Evolutionary conservation across 37 sponge, comb jelly and placozoan species (phyloP).

Genomic region (Lycopodina hypogea): DNA sequence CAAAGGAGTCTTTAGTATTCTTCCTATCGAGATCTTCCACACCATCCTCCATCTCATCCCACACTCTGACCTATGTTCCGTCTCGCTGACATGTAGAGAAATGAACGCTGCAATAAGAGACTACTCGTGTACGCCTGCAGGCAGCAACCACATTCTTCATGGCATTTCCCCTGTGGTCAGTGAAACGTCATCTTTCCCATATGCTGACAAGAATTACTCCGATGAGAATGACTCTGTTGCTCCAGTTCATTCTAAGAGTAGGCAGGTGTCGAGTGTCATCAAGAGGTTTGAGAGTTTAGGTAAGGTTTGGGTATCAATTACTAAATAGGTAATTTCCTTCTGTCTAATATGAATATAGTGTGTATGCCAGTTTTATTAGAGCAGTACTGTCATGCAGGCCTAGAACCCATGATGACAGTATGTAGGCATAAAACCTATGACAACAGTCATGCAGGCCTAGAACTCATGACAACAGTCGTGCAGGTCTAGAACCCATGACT

Average conservation of each 20-base stretch:
- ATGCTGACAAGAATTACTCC: not conserved
- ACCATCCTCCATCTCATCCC: slow-evolving; percentile 24
- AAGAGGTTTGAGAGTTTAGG: slow-evolving; percentile 10
- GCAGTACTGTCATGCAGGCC: too few species aligned
- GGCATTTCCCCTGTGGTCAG: not conserved
- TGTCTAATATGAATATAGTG: too few species aligned
- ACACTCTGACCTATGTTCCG: not conserved
- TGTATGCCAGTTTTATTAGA: too few species aligned
- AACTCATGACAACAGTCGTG: too few species aligned
- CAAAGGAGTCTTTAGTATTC: slow-evolving; percentile 13
- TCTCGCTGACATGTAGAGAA: slow-evolving; percentile 17
- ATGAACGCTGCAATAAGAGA: slow-evolving; percentile 7
- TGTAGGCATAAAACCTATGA: too few species aligned
- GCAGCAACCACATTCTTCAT: slow-evolving; percentile 19
- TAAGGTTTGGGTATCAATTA: not conserved
- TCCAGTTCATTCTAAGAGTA: not conserved
- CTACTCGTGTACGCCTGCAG: slow-evolving; percentile 14
- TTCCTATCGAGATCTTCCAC: slow-evolving; percentile 45
- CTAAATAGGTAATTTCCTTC: not conserved
- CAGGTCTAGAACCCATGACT: too few species aligned
- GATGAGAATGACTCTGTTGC: not conserved
- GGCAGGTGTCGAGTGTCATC: not conserved
- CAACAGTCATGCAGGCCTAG: too few species aligned
- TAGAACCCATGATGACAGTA: too few species aligned
- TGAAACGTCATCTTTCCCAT: not conserved